Percentiles rank a stretch among this genome's conserved stretches.
phyloP scores from a whole-genome alignment of 2,797 vertebrate species.

The Argyrosomus regius region DNA sequence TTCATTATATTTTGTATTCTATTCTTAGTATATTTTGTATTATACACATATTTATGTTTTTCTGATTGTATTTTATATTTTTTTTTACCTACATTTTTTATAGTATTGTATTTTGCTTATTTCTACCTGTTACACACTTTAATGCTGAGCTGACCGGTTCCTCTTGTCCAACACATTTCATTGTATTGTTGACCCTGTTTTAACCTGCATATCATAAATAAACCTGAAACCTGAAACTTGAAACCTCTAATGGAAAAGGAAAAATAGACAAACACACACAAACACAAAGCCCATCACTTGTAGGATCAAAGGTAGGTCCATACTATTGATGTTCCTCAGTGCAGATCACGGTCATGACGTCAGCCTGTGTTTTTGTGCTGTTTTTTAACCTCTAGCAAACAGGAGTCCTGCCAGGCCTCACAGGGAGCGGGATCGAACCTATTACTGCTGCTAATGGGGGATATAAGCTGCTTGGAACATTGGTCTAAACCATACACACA shows the following conservation, averaged over 20 bases:
- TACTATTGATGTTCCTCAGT: conserved; percentile 70
- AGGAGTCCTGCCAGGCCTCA: conserved; percentile 72
- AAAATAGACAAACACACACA: conserved; percentile 30
- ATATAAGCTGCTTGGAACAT: conserved; percentile 74
- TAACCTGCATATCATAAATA: no score
- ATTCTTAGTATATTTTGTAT: no score
- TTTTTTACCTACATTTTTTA: no score
- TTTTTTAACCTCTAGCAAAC: conserved; percentile 74
- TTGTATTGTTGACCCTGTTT: no score
- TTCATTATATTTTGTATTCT: no score
- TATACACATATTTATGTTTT: no score
- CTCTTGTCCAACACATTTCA: no score
- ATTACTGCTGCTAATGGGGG: conserved; percentile 53
- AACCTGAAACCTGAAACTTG: no score
- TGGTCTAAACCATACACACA: conserved; percentile 44
- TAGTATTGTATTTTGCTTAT: no score
- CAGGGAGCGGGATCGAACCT: conserved; percentile 77
- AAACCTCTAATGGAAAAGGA: conserved; percentile 31
- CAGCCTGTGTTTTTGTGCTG: conserved; percentile 71
- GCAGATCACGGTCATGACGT: conserved; percentile 75
- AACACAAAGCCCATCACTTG: conserved; percentile 3
- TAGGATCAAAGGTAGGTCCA: conserved; percentile 7
- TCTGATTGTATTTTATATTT: no score
- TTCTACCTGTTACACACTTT: no score
- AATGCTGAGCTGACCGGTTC: no score